phyloP scores from a whole-genome alignment of 1,140 invertebrate species.

The Bombus sibiricus region DNA sequence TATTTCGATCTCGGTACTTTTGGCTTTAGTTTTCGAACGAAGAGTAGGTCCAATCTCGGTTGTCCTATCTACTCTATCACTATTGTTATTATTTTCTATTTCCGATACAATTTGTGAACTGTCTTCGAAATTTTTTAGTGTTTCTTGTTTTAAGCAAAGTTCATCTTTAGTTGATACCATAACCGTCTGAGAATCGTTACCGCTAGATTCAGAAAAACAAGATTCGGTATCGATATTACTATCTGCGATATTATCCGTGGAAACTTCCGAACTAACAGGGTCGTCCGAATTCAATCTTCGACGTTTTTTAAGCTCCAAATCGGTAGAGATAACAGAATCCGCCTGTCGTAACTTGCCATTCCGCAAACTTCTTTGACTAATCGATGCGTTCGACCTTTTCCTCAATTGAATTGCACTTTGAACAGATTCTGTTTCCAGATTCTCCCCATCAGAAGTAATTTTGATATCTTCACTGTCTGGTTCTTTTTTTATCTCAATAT shows the following conservation, averaged over 20 bases:
- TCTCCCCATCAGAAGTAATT: constrained; percentile 64
- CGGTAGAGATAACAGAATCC: constrained; percentile 74
- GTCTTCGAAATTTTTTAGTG: constrained; percentile 78
- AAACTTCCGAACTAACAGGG: constrained; percentile 83
- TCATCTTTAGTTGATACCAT: constrained; percentile 62
- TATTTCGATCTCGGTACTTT: constrained; percentile 67
- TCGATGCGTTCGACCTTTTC: constrained; percentile 59
- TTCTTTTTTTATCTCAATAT: constrained; percentile 76
- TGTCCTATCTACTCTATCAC: constrained; percentile 68
- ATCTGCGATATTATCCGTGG: constrained; percentile 84
- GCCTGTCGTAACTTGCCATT: constrained; percentile 86
- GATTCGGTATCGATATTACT: constrained; percentile 82
- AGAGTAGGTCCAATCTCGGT: constrained; percentile 75
- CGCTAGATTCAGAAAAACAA: constrained; percentile 84
- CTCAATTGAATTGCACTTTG: constrained; percentile 65
- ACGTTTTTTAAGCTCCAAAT: constrained; percentile 82
- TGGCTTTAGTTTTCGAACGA: constrained; percentile 80
- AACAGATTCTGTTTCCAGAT: constrained; percentile 48
- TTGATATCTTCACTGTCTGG: constrained; percentile 70
- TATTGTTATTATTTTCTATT: constrained; percentile 77
- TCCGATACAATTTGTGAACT: constrained; percentile 75
- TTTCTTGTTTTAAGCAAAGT: constrained; percentile 71
- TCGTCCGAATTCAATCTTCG: constrained; percentile 84
- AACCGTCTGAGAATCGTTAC: constrained; percentile 65
- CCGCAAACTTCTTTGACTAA: constrained; percentile 83